Percentiles rank a stretch among this genome's conserved stretches.
These are phyloP conservation scores for Trachymyrmex cornetzi DNA, from an alignment of 1,140 invertebrate genomes.

Conservation along the genomic window DNA sequence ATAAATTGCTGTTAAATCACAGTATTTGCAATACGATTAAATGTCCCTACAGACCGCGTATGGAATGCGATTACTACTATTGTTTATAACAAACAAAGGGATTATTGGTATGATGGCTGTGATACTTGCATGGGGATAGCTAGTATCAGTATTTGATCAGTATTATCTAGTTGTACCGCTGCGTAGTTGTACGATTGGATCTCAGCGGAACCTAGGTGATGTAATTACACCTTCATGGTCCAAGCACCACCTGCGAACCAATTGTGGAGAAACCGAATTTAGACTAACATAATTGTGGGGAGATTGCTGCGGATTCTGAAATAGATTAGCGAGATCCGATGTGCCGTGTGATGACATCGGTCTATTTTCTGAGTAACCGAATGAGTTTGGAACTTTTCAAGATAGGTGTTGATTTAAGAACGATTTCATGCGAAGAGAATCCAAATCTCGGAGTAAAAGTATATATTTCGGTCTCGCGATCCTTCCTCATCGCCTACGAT, in stretches of 20 bases:
- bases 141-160: constrained; percentile 67
- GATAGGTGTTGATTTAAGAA: constrained; percentile 19
- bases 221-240: constrained; percentile 66
- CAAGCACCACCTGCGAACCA: constrained; percentile 47
- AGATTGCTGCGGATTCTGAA: constrained; percentile 39
- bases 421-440: too few species aligned
- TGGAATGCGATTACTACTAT: constrained; percentile 54
- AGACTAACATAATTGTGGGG: constrained; percentile 53
- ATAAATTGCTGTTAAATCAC: neutral
- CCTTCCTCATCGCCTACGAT: neutral
- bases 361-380: neutral
- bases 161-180: constrained; percentile 56
- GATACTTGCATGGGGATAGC: constrained; percentile 42
- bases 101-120: constrained; percentile 49
- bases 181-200: constrained; percentile 47
- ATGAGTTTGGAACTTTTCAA: neutral
- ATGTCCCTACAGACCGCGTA: constrained; percentile 6
- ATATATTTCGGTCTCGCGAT: neutral
- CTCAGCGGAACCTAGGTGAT: constrained; percentile 63
- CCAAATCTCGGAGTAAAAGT: neutral
- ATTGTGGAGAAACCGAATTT: constrained; percentile 51
- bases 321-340: constrained; percentile 22
- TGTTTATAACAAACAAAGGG: constrained; percentile 62
- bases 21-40: constrained; percentile 46
- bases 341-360: neutral